Conservation (phyloP, 1,140 invertebrate species). For the Diploscapter pachys region DNA sequence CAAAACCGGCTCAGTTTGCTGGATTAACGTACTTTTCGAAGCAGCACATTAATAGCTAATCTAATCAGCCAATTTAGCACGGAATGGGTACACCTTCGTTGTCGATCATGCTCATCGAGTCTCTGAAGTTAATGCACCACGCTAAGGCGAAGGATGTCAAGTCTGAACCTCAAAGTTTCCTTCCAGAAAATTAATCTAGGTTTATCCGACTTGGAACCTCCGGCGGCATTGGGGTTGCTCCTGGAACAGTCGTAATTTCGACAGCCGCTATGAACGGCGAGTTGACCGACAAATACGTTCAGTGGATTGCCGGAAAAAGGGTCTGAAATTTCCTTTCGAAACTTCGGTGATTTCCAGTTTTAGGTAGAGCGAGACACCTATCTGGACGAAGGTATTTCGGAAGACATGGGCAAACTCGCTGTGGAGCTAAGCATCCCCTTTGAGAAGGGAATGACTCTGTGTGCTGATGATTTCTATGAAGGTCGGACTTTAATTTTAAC, state of each 20-base stretch:
- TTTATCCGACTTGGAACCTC: constrained; percentile 89
- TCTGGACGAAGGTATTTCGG: constrained; percentile 74
- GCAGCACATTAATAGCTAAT: background rate
- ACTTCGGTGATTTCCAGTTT: background rate
- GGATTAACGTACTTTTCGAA: constrained; percentile 76
- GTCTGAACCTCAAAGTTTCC: no score
- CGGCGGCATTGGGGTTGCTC: constrained; percentile 74
- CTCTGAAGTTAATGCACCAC: constrained; percentile 90
- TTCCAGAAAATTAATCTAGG: constrained; percentile 61
- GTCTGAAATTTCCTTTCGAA: constrained; percentile 62
- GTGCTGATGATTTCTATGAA: constrained; percentile 96
- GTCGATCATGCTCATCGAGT: constrained; percentile 83
- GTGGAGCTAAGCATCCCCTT: constrained; percentile 65
- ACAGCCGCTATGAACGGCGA: constrained; percentile 48
- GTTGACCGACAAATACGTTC: constrained; percentile 53
- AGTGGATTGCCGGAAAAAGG: constrained; percentile 82
- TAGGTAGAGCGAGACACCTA: constrained; percentile 73
- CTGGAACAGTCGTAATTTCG: constrained; percentile 53
- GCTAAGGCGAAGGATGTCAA: constrained; percentile 77
- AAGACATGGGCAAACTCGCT: constrained; percentile 73
- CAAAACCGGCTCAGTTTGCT: constrained; percentile 90
- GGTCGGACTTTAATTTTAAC: constrained; percentile 63
- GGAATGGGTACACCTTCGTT: constrained; percentile 90
- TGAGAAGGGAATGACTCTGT: constrained; percentile 85
- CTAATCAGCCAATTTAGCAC: constrained; percentile 66